Base-by-base conservation (phyloP, 2,888 invertebrate species). In the Calliphora vomitoria region DNA sequence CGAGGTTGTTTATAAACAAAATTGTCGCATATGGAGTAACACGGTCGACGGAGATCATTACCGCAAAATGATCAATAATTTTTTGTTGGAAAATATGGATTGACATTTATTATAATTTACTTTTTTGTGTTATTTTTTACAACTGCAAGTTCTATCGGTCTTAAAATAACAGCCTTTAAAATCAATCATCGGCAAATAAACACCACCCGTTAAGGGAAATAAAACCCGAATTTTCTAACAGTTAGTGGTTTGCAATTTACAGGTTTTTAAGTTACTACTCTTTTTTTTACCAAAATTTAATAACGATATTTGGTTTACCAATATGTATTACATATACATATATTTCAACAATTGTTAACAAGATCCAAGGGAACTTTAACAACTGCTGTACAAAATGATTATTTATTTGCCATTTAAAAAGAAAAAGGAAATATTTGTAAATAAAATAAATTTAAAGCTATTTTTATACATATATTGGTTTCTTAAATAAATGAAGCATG, bases 121-220 rank as follows among this genome's bases (percentile, higher is more conserved):
- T n/a, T n/a, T n/a, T n/a, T n/a, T n/a, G n/a, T n/a, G n/a, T n/a
- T n/a, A n/a, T n/a, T n/a, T n/a, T n/a, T n/a, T n/a, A n/a, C n/a
- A n/a, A n/a, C n/a, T n/a, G n/a, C n/a, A n/a, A n/a, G n/a, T n/a
- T n/a, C n/a, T n/a, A n/a, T n/a, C n/a, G n/a, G n/a, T n/a, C n/a
- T n/a, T n/a, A n/a, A n/a, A n/a, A n/a, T n/a, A n/a, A n/a, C n/a
- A n/a, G n/a, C n/a, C n/a, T n/a, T n/a, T 60, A 60, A 31, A 55
- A 20, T 55, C 74, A 60, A 74, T 60, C 74, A 74, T n/a, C 60
- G 47, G 13, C 31, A 44, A 53, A 53, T 53, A n/a, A 55, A 55
- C 18, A 20, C 18, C 8, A 55, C 8, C 20, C 20, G 50, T 15
- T 20, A 8, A 5, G 50, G 50, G 3, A 50, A 50, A 50, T n/a